A percentile compares a stretch with the other conserved stretches of the same genome.
Conservation (phyloP, 1,140 invertebrate genomes). For the Neoseiulus cucumeris region DNA sequence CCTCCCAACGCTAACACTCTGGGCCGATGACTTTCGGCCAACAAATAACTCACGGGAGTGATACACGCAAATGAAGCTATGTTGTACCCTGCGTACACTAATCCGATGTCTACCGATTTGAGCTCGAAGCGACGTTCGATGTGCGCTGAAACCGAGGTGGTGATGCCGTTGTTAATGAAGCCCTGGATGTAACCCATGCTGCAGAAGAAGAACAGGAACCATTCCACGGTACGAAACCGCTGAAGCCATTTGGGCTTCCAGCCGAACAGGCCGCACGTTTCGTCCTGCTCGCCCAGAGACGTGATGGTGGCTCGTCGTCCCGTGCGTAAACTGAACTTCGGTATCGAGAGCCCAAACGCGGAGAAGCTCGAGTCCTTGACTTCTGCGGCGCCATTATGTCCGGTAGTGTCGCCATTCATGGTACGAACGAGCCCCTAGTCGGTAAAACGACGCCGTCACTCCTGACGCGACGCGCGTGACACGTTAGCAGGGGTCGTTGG, state of each 20-base stretch:
- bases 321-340: neutral
- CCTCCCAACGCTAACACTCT: neutral
- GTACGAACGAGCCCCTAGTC: too few species aligned
- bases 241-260: neutral
- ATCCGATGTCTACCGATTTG: conserved; percentile 2
- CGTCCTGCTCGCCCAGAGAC: conserved; percentile 1
- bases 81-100: conserved; percentile 1
- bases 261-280: neutral
- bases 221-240: neutral
- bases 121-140: conserved; percentile 4
- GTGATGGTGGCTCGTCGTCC: neutral
- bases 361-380: neutral
- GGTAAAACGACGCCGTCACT: too few species aligned
- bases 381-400: too few species aligned
- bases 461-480: too few species aligned
- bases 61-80: conserved; percentile 7
- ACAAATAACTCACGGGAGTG: conserved; percentile 2
- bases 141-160: conserved; percentile 1
- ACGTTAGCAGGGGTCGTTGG: too few species aligned
- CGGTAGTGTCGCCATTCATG: too few species aligned
- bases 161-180: conserved; percentile 11
- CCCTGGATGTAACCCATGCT: conserved; percentile 10
- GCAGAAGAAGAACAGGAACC: conserved; percentile 6
- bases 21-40: neutral
- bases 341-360: neutral